A percentile compares a stretch with the other conserved stretches of the same genome.
Evolutionary conservation across 2,888 invertebrate genomes (phyloP).

Genomic region (Cheilosia impressa): DNA sequence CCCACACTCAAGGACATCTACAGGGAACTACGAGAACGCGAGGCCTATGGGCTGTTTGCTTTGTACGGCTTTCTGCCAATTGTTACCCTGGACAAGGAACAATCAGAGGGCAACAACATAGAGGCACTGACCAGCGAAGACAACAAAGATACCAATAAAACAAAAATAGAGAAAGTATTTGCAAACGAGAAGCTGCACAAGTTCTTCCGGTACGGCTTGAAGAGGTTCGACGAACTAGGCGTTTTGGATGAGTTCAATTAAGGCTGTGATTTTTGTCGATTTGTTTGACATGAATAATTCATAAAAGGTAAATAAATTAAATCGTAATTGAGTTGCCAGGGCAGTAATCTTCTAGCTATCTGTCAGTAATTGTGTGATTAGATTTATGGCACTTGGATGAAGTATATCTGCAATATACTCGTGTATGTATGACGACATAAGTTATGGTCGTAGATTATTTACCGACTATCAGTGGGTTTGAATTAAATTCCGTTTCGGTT

Average conservation of each 20-base stretch:
- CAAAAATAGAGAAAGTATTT: slow-evolving; percentile 77
- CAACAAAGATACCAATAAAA: slow-evolving; percentile 42
- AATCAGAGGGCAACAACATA: slow-evolving; percentile 77
- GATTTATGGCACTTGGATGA: no score
- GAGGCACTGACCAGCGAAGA: slow-evolving; percentile 78
- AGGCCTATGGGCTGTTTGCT: slow-evolving; percentile 79
- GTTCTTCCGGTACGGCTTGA: slow-evolving; percentile 78
- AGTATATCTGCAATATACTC: no score
- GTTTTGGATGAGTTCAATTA: slow-evolving; percentile 78
- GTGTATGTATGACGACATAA: no score
- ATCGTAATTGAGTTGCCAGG: neutral
- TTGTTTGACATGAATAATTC: neutral
- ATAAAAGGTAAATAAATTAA: slow-evolving; percentile 6
- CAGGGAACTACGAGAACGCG: slow-evolving; percentile 79
- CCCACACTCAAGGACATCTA: slow-evolving; percentile 79
- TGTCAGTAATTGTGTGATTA: neutral
- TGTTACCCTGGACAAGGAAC: slow-evolving; percentile 78
- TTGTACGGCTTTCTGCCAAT: slow-evolving; percentile 80
- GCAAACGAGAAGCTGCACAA: slow-evolving; percentile 77
- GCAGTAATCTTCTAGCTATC: neutral
- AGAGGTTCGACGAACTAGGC: slow-evolving; percentile 79
- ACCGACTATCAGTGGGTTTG: no score
- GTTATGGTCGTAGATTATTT: no score
- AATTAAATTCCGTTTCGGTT: no score
- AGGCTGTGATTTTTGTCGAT: neutral